Conservation (phyloP, 2,113 vertebrate genomes). For the Nothocercus nigrocapillus region DNA sequence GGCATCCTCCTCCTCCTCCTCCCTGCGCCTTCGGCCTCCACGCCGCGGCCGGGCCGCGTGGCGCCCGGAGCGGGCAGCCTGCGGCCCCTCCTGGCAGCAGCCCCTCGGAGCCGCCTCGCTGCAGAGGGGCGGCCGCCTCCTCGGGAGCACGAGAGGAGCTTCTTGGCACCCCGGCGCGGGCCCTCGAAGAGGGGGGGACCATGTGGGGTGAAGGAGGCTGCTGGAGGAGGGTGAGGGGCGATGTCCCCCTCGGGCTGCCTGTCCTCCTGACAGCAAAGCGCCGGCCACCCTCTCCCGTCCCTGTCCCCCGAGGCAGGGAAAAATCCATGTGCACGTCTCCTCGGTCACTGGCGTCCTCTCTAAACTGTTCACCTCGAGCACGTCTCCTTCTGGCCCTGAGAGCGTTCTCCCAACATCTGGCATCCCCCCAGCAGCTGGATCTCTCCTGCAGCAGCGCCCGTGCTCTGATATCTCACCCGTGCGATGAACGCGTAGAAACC, state of each 20-base stretch:
- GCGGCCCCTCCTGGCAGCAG: background rate
- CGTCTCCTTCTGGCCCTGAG: background rate
- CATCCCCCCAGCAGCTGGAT: background rate
- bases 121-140: background rate
- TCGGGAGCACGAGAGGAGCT: background rate
- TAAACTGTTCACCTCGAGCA: background rate
- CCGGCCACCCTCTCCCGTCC: background rate
- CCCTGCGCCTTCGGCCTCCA: too few species aligned
- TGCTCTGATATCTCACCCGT: background rate
- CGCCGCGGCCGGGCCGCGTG: too few species aligned
- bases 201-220: background rate
- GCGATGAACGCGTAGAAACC: background rate
- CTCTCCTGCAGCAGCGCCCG: background rate
- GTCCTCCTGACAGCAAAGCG: background rate
- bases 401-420: background rate
- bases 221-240: too few species aligned
- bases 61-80: too few species aligned
- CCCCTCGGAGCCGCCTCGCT: background rate
- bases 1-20: too few species aligned
- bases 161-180: background rate
- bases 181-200: background rate
- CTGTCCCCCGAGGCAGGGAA: background rate
- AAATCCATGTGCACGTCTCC: background rate
- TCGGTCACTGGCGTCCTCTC: background rate
- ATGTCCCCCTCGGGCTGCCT: background rate